Evolutionary conservation across 2,113 vertebrate genomes (phyloP), one percentile per base, ranked within the genome.

Genomic region (Cyanoramphus novaezelandiae): DNA sequence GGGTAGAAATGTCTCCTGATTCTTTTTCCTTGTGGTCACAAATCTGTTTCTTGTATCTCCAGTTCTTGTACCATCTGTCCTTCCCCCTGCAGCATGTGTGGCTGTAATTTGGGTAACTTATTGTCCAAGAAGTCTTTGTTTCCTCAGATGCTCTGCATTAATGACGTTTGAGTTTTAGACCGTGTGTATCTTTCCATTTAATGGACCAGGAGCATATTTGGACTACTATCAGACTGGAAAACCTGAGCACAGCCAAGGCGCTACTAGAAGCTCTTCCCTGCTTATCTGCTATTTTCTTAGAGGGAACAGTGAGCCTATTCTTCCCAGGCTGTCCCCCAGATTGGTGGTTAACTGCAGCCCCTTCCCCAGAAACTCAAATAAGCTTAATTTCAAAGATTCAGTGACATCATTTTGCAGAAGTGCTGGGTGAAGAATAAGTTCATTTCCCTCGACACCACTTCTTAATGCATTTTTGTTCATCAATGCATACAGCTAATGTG

Each of bases 81-180:
- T 93, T 94, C 86, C 90, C 92, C 86, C 39, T 93, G 96, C 86
- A 92, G 95, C 92, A 91, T 97, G 92, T 96, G 93, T 96, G 95
- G 95, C 96, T 96, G 70, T 93, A 95, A 96, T 97, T 97, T 93
- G 93, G 93, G 80, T 96, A 94, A 92, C 95, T 96, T 90, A 93
- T 96, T 96, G 96, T 97, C 96, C 96, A 96, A 95, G 90, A 94
- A 92, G 93, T 88, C 95, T 94, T 97, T 96, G 90, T 96, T 92
- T 94, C 92, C 88, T 96, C 77, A 72, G 86, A 96, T 79, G 74
- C 82, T 82, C 62, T 65, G 65, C 52, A 60, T 75, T 95, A 90
- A 68, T 94, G 91, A 79, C 0, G 1, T 86, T 88, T 84, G 52
- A 89, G 77, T 84, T 93, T 96, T 78, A 81, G 55, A 71, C 57